phyloP scores from a whole-genome alignment of 2,888 invertebrate species.

The Diarsia dahlii region DNA sequence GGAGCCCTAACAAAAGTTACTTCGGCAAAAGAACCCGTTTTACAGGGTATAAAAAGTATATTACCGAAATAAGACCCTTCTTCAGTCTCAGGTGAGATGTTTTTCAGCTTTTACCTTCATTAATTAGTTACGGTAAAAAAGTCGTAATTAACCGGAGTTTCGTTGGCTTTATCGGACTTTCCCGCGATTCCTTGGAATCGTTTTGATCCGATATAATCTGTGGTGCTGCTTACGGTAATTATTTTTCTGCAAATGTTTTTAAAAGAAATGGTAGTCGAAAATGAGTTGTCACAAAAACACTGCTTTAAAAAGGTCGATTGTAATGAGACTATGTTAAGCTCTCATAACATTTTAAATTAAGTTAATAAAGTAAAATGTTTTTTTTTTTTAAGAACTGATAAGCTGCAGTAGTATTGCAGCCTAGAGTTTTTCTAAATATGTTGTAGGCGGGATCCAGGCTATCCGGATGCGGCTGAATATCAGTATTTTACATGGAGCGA shows the following conservation, averaged over 20 bases:
- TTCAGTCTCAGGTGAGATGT: constrained; percentile 42
- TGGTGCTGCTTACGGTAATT: neutral
- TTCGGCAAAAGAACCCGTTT: constrained; percentile 26
- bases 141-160: constrained; percentile 39
- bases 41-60: constrained; percentile 45
- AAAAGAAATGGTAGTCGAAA: neutral
- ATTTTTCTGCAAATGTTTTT: neutral
- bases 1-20: constrained; percentile 16
- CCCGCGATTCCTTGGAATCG: constrained; percentile 12
- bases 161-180: constrained; percentile 28
- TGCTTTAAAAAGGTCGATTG: neutral
- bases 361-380: too few species aligned
- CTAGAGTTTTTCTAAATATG: too few species aligned
- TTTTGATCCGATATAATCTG: neutral
- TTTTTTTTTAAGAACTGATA: too few species aligned
- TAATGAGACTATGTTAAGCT: neutral
- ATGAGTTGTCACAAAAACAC: neutral
- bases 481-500: too few species aligned
- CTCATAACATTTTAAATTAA: too few species aligned
- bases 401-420: too few species aligned
- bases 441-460: too few species aligned
- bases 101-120: constrained; percentile 53
- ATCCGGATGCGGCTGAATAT: too few species aligned
- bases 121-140: constrained; percentile 56
- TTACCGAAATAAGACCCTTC: constrained; percentile 26